Base-by-base conservation (phyloP, 2,113 vertebrate species). In the Asarcornis scutulata region DNA sequence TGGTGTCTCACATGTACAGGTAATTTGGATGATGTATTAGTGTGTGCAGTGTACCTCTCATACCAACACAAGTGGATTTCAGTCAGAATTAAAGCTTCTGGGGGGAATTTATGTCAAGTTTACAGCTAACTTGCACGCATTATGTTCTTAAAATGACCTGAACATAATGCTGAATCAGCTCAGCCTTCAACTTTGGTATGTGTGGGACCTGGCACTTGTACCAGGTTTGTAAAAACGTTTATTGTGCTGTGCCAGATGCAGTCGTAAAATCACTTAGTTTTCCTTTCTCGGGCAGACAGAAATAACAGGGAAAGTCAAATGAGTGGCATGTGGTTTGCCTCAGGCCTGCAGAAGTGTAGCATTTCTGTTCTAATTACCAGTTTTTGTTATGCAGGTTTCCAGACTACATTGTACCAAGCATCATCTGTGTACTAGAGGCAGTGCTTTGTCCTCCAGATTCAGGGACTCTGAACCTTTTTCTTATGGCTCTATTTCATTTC, bases 1-100 rank as follows among this genome's bases (percentile, higher is more conserved):
- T 42, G 36, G 36, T 1, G 0, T n/a, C 25, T 48, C 14, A 40
- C 2, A 4, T 0, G 1, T 44, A 2, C 18, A 32, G 9, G 8
- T 48, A 46, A 63, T 59, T 83, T 34, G 77, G 31, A 29, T 67
- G 34, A 64, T 66, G 1, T 7, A 13, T 22, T 17, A 38, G 3
- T 73, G 27, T 40, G 26, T 59, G 5, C 7, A 5, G 21, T 38
- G 32, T 48, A 42, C 20, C 11, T 86, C 22, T 83, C 7, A 3
- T 66, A 16, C 58, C 56, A 68, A 20, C 4, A 6, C n/a, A 64
- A 76, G 44, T 20, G 21, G 6, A 6, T 76, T 72, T 91, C 23
- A 69, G 20, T 79, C 23, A 89, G 75, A 91, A 77, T 85, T 79
- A 12, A 71, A 31, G 22, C 7, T 77, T 94, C 22, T 44, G 17